Percentiles rank a stretch among this genome's conserved stretches.
phyloP scores from a whole-genome alignment of 2,888 invertebrate genomes.

The Sylvicola cinctus region DNA sequence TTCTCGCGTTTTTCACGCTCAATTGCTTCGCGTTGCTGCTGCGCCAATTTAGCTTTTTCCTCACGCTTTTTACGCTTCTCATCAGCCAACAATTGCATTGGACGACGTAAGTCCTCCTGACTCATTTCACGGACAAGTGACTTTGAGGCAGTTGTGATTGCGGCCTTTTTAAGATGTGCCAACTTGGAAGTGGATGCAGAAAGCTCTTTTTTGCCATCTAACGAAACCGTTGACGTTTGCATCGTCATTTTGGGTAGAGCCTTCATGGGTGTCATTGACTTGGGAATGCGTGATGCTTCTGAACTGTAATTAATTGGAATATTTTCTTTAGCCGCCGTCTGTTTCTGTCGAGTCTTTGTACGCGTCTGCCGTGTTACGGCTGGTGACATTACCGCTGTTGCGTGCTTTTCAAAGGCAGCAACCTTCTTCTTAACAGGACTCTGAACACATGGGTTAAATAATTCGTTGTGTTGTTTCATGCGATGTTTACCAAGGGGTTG shows the following conservation, averaged over 20 bases:
- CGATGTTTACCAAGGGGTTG: too few species aligned
- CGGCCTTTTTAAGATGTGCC: slow-evolving; percentile 6
- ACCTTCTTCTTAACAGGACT: slow-evolving; percentile 39
- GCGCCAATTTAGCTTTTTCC: slow-evolving; percentile 20
- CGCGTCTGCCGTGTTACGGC: too few species aligned
- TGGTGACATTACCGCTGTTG: background rate
- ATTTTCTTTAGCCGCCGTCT: too few species aligned
- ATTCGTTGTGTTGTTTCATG: too few species aligned
- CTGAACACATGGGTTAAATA: slow-evolving; percentile 30
- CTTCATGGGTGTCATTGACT: too few species aligned
- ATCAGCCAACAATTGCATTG: slow-evolving; percentile 14
- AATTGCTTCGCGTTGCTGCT: slow-evolving; percentile 20
- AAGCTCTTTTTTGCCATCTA: too few species aligned
- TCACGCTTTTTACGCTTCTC: slow-evolving; percentile 23
- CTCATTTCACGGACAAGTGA: slow-evolving; percentile 17
- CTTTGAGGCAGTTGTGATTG: slow-evolving; percentile 21
- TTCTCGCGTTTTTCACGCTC: slow-evolving; percentile 12
- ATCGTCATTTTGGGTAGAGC: too few species aligned
- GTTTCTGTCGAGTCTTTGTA: too few species aligned
- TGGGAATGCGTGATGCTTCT: too few species aligned
- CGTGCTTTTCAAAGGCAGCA: slow-evolving; percentile 32
- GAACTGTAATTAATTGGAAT: too few species aligned
- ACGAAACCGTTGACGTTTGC: too few species aligned
- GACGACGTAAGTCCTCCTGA: background rate
- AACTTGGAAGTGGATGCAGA: background rate